These are phyloP conservation scores for Dusona sp. DNA, from an alignment of 2,888 invertebrate species.

Conservation along the genomic window DNA sequence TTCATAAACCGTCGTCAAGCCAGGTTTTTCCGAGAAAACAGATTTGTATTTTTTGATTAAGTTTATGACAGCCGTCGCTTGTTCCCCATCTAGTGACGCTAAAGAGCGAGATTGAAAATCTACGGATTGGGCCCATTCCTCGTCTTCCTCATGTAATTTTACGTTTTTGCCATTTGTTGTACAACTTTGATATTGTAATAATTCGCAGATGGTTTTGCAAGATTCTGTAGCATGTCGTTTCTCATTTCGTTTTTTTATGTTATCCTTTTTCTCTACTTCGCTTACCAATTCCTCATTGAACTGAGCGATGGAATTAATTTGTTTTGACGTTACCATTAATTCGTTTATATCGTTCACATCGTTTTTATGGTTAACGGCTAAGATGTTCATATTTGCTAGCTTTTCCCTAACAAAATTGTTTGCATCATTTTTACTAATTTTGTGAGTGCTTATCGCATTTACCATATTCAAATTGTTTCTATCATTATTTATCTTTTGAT, in stretches of 20 bases:
- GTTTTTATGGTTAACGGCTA: neutral
- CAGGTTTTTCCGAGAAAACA: neutral
- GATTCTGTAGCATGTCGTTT: neutral
- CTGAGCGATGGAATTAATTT: neutral
- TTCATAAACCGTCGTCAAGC: neutral
- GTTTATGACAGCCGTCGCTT: neutral
- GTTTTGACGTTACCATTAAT: neutral
- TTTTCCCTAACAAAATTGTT: neutral
- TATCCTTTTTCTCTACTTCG: neutral
- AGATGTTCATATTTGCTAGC: neutral
- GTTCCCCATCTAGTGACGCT: neutral
- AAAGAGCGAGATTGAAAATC: neutral
- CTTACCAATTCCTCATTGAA: neutral
- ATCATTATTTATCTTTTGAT: neutral
- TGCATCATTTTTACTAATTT: neutral
- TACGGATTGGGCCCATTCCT: neutral
- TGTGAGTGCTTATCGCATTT: neutral
- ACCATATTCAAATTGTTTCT: neutral
- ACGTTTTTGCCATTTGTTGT: neutral
- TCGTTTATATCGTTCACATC: neutral
- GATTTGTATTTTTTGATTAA: neutral
- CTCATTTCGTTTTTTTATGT: neutral
- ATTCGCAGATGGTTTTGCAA: neutral
- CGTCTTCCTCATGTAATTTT: neutral
- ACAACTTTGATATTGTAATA: neutral